Evolutionary conservation across 1,140 invertebrate species (phyloP).

Genomic region (Calliopsis andreniformis): DNA sequence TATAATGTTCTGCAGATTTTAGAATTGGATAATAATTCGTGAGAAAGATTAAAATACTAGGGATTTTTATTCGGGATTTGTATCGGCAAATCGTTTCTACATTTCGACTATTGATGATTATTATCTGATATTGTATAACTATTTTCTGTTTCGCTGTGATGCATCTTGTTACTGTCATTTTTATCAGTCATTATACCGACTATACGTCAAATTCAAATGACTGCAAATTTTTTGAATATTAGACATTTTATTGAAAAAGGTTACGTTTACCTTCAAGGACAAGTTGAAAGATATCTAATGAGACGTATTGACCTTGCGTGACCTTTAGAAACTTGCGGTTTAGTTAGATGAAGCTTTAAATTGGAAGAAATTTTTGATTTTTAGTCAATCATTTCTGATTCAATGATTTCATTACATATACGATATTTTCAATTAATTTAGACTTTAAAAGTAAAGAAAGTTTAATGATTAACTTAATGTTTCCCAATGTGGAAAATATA

Average conservation of each 20-base stretch:
- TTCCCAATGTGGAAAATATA: not conserved
- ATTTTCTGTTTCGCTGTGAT: no score
- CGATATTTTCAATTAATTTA: not conserved
- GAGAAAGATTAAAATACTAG: no score
- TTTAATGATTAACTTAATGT: not conserved
- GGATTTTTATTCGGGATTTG: no score
- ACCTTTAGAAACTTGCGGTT: conserved; percentile 22
- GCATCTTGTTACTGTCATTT: not conserved
- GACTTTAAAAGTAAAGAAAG: not conserved
- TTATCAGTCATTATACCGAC: not conserved
- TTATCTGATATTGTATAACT: no score
- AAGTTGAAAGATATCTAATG: not conserved
- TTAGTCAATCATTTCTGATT: not conserved
- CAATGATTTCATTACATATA: not conserved
- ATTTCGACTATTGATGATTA: no score
- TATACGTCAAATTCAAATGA: not conserved
- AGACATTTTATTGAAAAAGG: conserved; percentile 1
- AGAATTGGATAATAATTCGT: no score
- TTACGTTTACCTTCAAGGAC: conserved; percentile 12
- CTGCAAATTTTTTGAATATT: not conserved
- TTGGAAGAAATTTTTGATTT: not conserved
- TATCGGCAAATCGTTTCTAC: no score
- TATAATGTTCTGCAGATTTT: no score
- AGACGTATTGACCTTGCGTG: conserved; percentile 37
- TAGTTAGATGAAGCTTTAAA: not conserved